phyloP scores from a whole-genome alignment of 2,888 invertebrate genomes.

The Hyppa rectilinea region DNA sequence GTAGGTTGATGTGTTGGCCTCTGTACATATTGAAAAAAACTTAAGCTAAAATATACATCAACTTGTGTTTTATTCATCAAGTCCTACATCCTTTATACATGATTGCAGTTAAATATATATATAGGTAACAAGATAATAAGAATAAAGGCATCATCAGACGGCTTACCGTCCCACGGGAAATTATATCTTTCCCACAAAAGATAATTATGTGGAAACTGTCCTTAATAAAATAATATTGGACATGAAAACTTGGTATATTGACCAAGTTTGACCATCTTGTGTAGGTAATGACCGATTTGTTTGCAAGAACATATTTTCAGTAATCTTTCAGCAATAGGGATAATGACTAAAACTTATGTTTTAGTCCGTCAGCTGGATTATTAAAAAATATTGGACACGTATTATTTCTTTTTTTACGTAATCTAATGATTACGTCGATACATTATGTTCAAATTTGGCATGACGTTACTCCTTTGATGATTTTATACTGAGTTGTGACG shows the following conservation, averaged over 20 bases:
- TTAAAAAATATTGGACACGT: too few relatives aligned
- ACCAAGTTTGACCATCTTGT: conserved; percentile 15
- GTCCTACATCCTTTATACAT: not conserved
- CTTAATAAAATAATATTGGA: conserved; percentile 45
- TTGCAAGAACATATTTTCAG: not conserved
- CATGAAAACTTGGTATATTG: conserved; percentile 20
- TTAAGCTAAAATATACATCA: not conserved
- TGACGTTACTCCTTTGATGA: too few relatives aligned
- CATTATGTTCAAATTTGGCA: too few relatives aligned
- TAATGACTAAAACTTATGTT: too few relatives aligned
- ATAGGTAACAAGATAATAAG: conserved; percentile 28
- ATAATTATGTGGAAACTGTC: conserved; percentile 58
- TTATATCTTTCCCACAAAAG: conserved; percentile 54
- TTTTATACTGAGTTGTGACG: too few relatives aligned
- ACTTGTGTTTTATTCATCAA: not conserved
- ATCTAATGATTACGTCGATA: too few relatives aligned
- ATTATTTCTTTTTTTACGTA: too few relatives aligned
- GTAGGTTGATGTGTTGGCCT: too few relatives aligned
- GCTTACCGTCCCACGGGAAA: conserved; percentile 68
- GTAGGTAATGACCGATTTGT: not conserved
- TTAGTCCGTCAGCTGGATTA: too few relatives aligned
- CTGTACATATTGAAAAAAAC: not conserved
- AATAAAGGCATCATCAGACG: conserved; percentile 31
- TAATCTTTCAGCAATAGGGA: not conserved
- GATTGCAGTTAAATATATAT: too few relatives aligned